Evolutionary conservation across 1,140 invertebrate species (phyloP), one percentile per base, ranked within the genome.

Genomic region (Drosophila mayri): DNA sequence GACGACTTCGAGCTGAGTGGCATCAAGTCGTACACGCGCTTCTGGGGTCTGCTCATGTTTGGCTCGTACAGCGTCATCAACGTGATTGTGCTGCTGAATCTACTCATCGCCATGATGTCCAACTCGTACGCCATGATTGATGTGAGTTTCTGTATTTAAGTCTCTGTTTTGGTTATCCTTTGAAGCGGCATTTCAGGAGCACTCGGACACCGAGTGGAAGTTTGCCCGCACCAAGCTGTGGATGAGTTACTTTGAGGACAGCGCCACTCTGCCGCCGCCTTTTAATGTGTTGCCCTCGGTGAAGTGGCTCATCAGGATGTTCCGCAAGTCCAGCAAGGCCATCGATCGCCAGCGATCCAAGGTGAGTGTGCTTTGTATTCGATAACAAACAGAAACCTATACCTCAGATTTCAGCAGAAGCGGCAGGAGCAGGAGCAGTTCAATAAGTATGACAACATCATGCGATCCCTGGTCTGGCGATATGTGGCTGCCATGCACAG

Each of bases 211-310:
- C 1, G 97, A 98, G 93, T 98, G 97, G 97, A 98, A 98, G 93
- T 98, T 98, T 92, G 97, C 97, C 0, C 93, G 97, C 55, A 96
- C 96, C 35, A 97, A 97, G 92, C 91, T 98, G 6, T 98, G 97
- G 97, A 96, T 98, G 94, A 97, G 96, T 76, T 98, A 97, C 91
- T 98, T 98, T 93, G 97, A 98, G 87, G 96, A 98, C 82, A 96
- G 95, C 25, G 95, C 95, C 5, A 98, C 97, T 0, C 92, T 98
- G 22, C 97, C 97, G 2, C 95, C 95, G 11, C 97, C 97, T 4
- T 98, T 98, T 92, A 98, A 98, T 91, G 95, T 98, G 14, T 94
- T 98, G 43, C 96, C 96, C 2, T 95, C 95, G 12, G 94, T 95
- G 2, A 97, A 96, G 90, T 84, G 95, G 47, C 75, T 97, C 6